Base-by-base conservation (phyloP, 2,113 vertebrate genomes). In the Apeltes quadracus region DNA sequence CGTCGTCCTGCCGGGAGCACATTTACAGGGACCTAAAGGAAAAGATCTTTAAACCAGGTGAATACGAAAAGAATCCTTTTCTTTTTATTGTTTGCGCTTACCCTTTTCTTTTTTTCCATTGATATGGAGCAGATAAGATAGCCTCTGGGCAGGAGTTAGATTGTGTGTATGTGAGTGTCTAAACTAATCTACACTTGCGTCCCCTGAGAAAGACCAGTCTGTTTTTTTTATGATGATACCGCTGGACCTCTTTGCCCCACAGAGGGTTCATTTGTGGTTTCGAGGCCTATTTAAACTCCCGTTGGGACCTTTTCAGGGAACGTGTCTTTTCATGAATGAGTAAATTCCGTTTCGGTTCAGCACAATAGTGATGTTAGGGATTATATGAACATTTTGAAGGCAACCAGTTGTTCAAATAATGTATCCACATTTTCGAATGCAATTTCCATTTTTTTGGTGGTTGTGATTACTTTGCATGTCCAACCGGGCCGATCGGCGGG, bases 241-340 rank as follows among this genome's bases (percentile, higher is more conserved):
- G 55, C 58, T 56, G 25, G 53, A 65, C 72, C 61, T 25, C 39
- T 44, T 46, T 71, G 27, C 73, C 76, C 71, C 50, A 63, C 22
- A 71, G 70, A 76, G 75, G 69, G 75, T 79, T 86, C 54, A 83
- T 83, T 88, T 90, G 90, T 91, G 86, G 87, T 85, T 90, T 88
- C 74, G 62, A 69, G 85, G 74, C 68, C 76, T 84, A 80, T 90
- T 88, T 80, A 75, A 82, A 78, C 73, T 69, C 78, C 76, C 78
- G 59, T 44, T 78, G 78, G 81, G 82, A 69, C 18, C 7, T 64
- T 57, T 20, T 57, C 5, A 34, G 41, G 61, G 48, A 65, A 6
- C 36, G 18, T 46, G 55, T 85, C 59, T 69, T 68, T 81, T 82
- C 59, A 85, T 61, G 79, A 82, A 68, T 82, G 65, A 83, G 61